phyloP scores from a whole-genome alignment of 2,113 vertebrate species.

The Sclerurus mexicanus region DNA sequence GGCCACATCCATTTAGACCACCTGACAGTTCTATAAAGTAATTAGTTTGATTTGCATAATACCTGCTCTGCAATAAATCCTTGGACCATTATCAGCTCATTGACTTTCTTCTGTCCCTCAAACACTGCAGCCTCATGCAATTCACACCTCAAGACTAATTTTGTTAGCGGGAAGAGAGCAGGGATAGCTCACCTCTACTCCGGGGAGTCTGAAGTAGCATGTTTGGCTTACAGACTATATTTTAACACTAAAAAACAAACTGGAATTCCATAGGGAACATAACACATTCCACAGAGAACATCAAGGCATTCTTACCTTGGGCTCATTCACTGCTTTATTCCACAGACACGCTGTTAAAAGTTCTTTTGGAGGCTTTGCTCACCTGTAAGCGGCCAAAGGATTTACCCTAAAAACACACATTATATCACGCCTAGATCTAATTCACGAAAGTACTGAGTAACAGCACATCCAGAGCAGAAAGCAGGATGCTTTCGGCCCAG shows the following conservation, averaged over 20 bases:
- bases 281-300: not conserved
- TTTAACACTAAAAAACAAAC: not conserved
- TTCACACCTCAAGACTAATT: not conserved
- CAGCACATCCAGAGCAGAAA: not conserved
- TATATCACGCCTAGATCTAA: not conserved
- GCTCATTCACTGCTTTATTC: not conserved
- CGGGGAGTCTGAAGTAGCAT: not conserved
- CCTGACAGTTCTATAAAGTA: not conserved
- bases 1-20: not conserved
- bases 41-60: not conserved
- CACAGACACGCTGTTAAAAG: not conserved
- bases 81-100: not conserved
- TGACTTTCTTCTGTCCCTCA: not conserved
- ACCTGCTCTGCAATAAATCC: not conserved
- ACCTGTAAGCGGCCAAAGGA: not conserved
- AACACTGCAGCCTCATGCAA: not conserved
- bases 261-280: not conserved
- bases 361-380: not conserved
- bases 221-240: rapidly evolving
- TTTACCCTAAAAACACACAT: not conserved
- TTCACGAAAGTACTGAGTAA: not conserved
- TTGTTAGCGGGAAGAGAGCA: not conserved
- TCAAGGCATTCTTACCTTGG: not conserved
- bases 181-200: not conserved
- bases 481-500: not conserved